These are phyloP conservation scores for Adelognathus sp. DNA, from an alignment of 2,888 invertebrate genomes.

Conservation along the genomic window DNA sequence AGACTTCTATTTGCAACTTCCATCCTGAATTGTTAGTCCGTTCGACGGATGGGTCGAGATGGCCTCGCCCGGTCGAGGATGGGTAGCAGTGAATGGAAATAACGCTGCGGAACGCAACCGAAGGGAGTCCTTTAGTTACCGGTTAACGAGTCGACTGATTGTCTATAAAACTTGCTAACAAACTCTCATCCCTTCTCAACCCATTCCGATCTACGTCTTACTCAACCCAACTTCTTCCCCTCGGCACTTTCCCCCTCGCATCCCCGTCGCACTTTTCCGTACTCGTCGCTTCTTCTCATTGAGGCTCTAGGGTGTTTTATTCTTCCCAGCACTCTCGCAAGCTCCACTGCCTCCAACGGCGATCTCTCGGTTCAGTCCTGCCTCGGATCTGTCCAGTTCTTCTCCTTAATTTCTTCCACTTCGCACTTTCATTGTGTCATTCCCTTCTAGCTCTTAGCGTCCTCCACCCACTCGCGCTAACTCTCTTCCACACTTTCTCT, in stretches of 20 bases:
- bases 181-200: conserved; percentile 62
- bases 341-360: conserved; percentile 2
- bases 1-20: conserved; percentile 32
- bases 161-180: conserved; percentile 76
- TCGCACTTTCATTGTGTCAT: conserved; percentile 40
- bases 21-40: conserved; percentile 41
- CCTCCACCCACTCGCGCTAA: conserved; percentile 1
- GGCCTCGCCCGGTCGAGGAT: background rate
- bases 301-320: conserved; percentile 24
- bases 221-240: conserved; percentile 18
- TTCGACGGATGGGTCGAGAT: conserved; percentile 42
- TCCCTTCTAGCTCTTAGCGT: conserved; percentile 15
- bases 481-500: conserved; percentile 1
- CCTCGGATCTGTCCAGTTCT: conserved; percentile 7
- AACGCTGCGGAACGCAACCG: conserved; percentile 66
- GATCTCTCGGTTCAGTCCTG: conserved; percentile 1
- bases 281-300: conserved; percentile 11
- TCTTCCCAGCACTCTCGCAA: background rate
- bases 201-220: conserved; percentile 54
- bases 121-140: conserved; percentile 70
- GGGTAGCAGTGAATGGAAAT: conserved; percentile 68
- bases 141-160: conserved; percentile 75
- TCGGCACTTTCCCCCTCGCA: background rate
- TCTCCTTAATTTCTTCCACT: conserved; percentile 50
- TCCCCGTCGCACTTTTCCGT: background rate